Evolutionary conservation across 2,113 vertebrate genomes (phyloP).

Genomic region (Barnardius zonarius): DNA sequence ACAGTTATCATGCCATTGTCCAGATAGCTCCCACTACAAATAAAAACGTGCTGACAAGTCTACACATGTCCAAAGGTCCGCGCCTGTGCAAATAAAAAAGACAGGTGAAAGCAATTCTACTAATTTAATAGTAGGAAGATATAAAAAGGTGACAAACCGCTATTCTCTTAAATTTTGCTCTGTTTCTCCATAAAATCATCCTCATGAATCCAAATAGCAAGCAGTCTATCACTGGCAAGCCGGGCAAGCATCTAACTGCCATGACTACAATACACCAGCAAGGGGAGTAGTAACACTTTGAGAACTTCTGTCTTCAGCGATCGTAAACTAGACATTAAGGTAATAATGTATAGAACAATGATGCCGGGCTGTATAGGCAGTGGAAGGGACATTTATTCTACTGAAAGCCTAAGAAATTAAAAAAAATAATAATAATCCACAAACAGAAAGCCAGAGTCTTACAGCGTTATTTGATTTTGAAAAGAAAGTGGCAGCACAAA

Average conservation of each 20-base stretch:
- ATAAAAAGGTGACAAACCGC: neutral
- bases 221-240: neutral
- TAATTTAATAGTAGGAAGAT: neutral
- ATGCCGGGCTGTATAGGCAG: neutral
- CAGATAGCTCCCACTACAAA: neutral
- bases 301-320: constrained; percentile 18
- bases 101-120: neutral
- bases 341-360: neutral
- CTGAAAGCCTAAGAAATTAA: neutral
- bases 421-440: neutral
- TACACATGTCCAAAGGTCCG: neutral
- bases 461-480: neutral
- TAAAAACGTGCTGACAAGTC: neutral
- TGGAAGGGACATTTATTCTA: constrained; percentile 39
- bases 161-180: neutral
- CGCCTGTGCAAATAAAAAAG: accelerated
- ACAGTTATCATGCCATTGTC: neutral
- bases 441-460: neutral
- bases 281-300: constrained; percentile 79
- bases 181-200: neutral
- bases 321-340: neutral
- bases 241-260: neutral
- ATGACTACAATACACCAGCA: constrained; percentile 70
- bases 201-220: neutral
- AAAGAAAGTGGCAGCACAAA: neutral